Conservation (phyloP, 2,113 vertebrate genomes). For the Cavia aperea region DNA sequence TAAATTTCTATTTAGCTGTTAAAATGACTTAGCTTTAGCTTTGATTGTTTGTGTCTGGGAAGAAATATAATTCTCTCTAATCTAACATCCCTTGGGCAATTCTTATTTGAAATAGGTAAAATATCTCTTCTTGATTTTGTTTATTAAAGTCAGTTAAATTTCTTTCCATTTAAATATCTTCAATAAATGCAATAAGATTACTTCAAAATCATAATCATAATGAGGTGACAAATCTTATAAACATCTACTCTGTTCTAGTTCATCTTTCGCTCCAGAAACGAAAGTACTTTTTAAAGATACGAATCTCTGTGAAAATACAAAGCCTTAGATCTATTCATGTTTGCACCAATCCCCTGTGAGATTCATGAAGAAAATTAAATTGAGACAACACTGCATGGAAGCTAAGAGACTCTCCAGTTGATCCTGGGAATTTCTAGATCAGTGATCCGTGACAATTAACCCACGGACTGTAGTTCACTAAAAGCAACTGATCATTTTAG, state of each 20-base stretch:
- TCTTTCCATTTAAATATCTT: not conserved
- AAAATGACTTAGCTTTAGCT: not conserved
- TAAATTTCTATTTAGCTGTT: not conserved
- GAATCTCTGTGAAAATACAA: not conserved
- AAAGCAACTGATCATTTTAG: not conserved
- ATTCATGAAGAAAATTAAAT: not conserved
- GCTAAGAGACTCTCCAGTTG: not conserved
- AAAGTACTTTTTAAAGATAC: slow-evolving; percentile 12
- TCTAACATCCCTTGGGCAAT: not conserved
- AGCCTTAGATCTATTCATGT: not conserved
- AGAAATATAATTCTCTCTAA: slow-evolving; percentile 6
- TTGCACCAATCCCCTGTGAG: not conserved
- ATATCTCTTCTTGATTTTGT: not conserved
- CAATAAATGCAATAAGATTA: not conserved
- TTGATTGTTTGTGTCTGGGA: not conserved
- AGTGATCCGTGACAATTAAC: not conserved
- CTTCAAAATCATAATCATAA: not conserved
- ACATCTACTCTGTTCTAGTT: slow-evolving; percentile 34
- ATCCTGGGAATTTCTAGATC: not conserved
- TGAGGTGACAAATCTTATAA: not conserved
- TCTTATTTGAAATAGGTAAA: slow-evolving; percentile 25
- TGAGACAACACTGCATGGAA: not conserved
- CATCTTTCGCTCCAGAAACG: slow-evolving; percentile 56
- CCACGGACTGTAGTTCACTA: not conserved
- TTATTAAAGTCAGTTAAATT: not conserved